Percentiles rank a stretch among this genome's conserved stretches.
Conservation (phyloP, 2,113 vertebrate species). For the Zeus faber region DNA sequence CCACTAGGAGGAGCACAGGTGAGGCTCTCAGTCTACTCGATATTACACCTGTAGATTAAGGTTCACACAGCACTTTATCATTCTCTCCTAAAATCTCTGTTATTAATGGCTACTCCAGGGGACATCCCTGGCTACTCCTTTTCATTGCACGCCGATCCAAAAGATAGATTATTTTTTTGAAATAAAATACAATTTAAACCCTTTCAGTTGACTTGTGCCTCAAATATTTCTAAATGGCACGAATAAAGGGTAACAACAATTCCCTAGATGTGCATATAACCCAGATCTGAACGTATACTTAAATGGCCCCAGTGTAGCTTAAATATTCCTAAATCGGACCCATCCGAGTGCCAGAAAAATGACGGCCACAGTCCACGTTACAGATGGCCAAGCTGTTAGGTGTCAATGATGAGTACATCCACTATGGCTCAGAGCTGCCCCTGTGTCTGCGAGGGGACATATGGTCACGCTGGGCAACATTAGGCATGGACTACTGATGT, state of each 20-base stretch:
- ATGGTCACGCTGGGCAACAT: constrained; percentile 73
- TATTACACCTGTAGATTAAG: no score
- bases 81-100: no score
- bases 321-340: constrained; percentile 39
- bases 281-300: constrained; percentile 1
- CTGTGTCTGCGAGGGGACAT: constrained; percentile 66
- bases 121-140: no score
- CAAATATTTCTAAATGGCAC: no score
- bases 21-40: not conserved
- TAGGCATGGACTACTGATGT: constrained; percentile 60
- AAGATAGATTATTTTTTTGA: no score
- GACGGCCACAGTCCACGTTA: constrained; percentile 37
- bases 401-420: constrained; percentile 63
- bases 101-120: no score
- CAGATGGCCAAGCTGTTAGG: constrained; percentile 75
- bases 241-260: no score
- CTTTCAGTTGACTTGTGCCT: no score
- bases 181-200: no score
- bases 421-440: constrained; percentile 60
- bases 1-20: not conserved
- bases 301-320: constrained; percentile 15
- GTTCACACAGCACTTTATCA: no score
- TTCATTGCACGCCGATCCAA: no score
- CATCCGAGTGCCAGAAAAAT: constrained; percentile 39
- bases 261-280: no score